phyloP scores from a whole-genome alignment of 2,113 vertebrate genomes.

The Scomber japonicus region DNA sequence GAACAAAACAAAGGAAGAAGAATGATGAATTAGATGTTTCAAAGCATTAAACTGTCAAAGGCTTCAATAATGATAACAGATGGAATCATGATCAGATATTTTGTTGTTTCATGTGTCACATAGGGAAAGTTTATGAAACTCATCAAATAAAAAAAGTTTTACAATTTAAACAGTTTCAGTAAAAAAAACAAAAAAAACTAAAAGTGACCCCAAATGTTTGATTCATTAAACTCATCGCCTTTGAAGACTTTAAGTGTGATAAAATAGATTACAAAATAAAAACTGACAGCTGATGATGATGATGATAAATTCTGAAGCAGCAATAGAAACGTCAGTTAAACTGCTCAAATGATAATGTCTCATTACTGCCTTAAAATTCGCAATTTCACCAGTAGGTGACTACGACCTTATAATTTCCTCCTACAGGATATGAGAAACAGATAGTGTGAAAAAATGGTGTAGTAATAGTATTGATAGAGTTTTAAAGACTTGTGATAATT shows the following conservation, averaged over 20 bases:
- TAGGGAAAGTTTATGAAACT: slow-evolving; percentile 10
- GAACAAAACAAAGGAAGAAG: slow-evolving; percentile 33
- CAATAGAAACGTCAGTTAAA: slow-evolving; percentile 49
- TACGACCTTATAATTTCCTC: slow-evolving; percentile 51
- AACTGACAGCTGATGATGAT: slow-evolving; percentile 37
- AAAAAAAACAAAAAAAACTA: slow-evolving; percentile 20
- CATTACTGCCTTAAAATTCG: slow-evolving; percentile 42
- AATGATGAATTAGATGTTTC: slow-evolving; percentile 15
- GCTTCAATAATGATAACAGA: slow-evolving; percentile 31
- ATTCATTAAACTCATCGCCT: slow-evolving; percentile 22
- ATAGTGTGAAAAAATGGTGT: slow-evolving; percentile 26
- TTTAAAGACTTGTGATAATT: slow-evolving; percentile 41
- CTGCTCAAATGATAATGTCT: slow-evolving; percentile 25
- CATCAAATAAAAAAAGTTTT: background rate
- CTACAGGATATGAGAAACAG: slow-evolving; percentile 44
- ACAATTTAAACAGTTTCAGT: background rate
- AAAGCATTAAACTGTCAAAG: slow-evolving; percentile 52
- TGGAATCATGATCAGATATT: slow-evolving; percentile 12
- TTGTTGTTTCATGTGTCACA: background rate
- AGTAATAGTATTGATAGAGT: slow-evolving; percentile 28
- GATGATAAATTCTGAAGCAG: slow-evolving; percentile 36
- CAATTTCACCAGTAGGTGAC: slow-evolving; percentile 32
- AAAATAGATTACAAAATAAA: slow-evolving; percentile 4
- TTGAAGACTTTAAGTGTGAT: slow-evolving; percentile 12
- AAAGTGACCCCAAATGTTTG: background rate